Percentiles rank a stretch among this genome's conserved stretches.
These are phyloP conservation scores for Centropus unirufus DNA, from an alignment of 2,113 vertebrate species.

Conservation along the genomic window DNA sequence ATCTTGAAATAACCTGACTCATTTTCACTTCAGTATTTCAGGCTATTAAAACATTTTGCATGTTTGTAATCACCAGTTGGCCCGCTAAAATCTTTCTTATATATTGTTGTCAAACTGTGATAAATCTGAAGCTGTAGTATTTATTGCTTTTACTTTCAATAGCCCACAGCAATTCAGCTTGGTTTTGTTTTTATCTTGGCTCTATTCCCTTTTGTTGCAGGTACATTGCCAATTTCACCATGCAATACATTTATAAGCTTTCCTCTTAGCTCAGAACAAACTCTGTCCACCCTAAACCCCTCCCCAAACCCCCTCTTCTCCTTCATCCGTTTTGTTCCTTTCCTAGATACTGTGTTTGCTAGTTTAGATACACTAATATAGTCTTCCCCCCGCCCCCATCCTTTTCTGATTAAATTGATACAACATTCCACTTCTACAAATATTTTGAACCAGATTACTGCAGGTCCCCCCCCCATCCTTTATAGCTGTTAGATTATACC, in stretches of 20 bases:
- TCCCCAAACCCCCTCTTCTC: background rate
- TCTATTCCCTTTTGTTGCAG: background rate
- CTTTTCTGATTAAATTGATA: background rate
- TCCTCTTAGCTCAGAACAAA: background rate
- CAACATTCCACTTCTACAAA: background rate
- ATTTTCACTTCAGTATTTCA: background rate
- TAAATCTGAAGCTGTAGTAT: background rate
- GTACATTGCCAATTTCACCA: background rate
- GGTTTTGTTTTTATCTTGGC: background rate
- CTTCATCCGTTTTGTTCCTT: background rate
- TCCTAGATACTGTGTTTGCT: background rate
- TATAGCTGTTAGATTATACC: background rate
- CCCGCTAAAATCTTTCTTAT: background rate
- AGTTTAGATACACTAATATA: background rate
- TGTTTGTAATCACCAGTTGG: background rate
- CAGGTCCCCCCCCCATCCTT: background rate
- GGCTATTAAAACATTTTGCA: background rate
- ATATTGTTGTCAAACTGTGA: background rate
- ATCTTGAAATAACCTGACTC: background rate
- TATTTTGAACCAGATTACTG: background rate
- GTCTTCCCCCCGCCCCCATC: fast-evolving
- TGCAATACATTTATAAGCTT: background rate
- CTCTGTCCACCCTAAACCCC: background rate
- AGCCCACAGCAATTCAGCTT: background rate
- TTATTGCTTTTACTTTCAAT: background rate